Conservation (phyloP, 2,888 invertebrate species). For the Thysanoteuthis rhombus region DNA sequence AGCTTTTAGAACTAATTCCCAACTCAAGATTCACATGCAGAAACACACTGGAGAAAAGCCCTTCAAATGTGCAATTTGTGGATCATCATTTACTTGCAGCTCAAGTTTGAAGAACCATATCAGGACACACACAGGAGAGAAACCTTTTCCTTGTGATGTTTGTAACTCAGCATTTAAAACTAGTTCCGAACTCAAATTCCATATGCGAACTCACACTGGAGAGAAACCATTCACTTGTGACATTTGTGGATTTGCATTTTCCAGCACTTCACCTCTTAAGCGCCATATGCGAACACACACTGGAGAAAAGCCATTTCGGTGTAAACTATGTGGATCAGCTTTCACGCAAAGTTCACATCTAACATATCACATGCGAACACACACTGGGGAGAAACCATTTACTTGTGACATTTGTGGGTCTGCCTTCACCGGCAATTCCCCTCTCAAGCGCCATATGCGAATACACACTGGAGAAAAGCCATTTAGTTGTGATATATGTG, state of each 20-base stretch:
- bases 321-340: not conserved
- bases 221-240: slow-evolving; percentile 15
- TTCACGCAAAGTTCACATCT: not conserved
- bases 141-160: slow-evolving; percentile 1
- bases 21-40: not conserved
- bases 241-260: not conserved
- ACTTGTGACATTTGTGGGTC: not conserved
- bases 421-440: not conserved
- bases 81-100: not conserved
- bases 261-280: not conserved
- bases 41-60: slow-evolving; percentile 15
- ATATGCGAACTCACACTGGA: not conserved
- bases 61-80: not conserved
- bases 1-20: not conserved
- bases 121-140: not conserved
- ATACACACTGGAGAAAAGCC: not conserved
- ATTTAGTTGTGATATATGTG: not conserved
- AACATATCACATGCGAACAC: not conserved
- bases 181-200: not conserved
- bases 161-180: not conserved
- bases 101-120: not conserved
- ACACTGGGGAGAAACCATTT: not conserved
- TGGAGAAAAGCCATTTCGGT: not conserved
- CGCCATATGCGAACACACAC: not conserved
- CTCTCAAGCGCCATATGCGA: not conserved